Conservation (phyloP, 2,888 invertebrate genomes). For the Cyrtodaria siliqua region DNA sequence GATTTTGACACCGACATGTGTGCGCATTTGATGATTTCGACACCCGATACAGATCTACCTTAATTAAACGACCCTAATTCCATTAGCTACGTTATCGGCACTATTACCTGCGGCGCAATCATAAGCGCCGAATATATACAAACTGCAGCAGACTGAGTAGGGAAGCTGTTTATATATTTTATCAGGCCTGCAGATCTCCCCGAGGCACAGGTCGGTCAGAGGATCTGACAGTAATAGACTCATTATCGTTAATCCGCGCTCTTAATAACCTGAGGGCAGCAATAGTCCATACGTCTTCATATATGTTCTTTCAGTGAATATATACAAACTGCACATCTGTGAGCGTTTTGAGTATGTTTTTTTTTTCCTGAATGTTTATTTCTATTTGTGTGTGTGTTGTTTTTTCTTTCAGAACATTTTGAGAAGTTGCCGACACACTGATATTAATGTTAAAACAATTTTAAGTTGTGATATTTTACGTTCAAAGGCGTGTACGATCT, state of each 20-base stretch:
- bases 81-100: conserved; percentile 21
- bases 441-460: no score
- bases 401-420: no score
- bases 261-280: no score
- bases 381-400: no score
- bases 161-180: background rate
- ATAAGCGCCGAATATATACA: background rate
- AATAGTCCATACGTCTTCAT: no score
- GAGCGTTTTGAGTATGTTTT: no score
- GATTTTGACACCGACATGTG: conserved; percentile 50
- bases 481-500: no score
- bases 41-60: background rate
- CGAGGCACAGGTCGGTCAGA: conserved; percentile 15
- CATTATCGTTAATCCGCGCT: conserved; percentile 10
- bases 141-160: background rate
- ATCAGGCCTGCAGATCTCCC: conserved; percentile 15
- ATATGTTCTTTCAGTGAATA: no score
- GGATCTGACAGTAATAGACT: conserved; percentile 46
- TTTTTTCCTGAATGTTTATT: no score
- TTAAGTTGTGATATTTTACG: no score
- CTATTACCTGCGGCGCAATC: background rate
- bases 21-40: conserved; percentile 7
- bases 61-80: conserved; percentile 22
- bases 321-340: no score
- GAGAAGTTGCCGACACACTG: no score